Percentiles rank a stretch among this genome's conserved stretches.
These are phyloP conservation scores for Lepilemur septentrionalis DNA, from an alignment of 2,797 vertebrate species.

Conservation along the genomic window DNA sequence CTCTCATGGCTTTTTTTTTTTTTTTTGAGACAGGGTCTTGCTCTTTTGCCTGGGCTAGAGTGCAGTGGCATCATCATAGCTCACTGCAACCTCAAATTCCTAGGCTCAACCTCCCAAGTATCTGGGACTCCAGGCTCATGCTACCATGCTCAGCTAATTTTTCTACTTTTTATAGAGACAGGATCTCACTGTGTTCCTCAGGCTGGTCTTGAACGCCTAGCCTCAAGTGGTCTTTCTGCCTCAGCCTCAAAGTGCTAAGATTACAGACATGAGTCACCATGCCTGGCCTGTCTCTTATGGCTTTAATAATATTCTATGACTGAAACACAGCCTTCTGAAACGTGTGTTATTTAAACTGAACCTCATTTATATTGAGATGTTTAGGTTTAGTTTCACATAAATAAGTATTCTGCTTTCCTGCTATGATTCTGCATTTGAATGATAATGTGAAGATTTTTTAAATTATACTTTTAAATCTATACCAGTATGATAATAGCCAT, in stretches of 20 bases:
- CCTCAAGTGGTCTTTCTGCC: neutral
- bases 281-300: neutral
- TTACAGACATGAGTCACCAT: neutral
- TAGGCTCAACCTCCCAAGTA: neutral
- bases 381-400: constrained; percentile 24
- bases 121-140: neutral
- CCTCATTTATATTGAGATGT: neutral
- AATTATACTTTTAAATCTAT: constrained; percentile 9
- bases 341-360: neutral
- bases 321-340: neutral
- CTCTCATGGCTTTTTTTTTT: neutral
- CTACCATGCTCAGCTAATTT: neutral
- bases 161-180: neutral
- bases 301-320: neutral
- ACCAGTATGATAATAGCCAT: neutral
- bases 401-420: constrained; percentile 23
- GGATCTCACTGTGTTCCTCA: neutral
- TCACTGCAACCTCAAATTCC: neutral
- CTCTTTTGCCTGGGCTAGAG: neutral
- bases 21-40: neutral
- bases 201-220: neutral
- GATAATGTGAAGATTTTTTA: neutral
- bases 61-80: neutral
- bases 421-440: constrained; percentile 14
- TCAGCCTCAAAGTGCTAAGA: neutral